phyloP scores from a whole-genome alignment of 2,888 invertebrate genomes.

The Ormyrus thymus region DNA sequence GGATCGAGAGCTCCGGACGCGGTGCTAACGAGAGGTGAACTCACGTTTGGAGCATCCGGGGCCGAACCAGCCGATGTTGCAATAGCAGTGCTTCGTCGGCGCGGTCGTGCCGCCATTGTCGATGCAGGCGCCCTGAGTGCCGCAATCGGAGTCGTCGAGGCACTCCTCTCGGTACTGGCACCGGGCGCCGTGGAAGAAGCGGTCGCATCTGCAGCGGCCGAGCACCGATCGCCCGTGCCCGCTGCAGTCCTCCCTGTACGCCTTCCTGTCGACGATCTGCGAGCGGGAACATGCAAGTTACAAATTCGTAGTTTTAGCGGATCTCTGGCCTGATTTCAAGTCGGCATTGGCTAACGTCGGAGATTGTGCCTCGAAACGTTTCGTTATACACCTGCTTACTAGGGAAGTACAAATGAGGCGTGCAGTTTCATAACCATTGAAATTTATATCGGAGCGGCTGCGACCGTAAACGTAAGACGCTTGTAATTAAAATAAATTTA shows the following conservation, averaged over 20 bases:
- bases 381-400: neutral
- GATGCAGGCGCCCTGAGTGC: constrained; percentile 89
- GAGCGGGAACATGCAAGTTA: neutral
- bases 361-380: no score
- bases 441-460: neutral
- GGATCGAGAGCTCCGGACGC: neutral
- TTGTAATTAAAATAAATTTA: neutral
- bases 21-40: constrained; percentile 63
- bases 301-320: neutral
- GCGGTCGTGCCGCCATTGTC: constrained; percentile 87
- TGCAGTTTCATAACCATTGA: neutral
- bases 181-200: constrained; percentile 86
- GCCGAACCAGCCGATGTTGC: constrained; percentile 92
- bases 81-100: constrained; percentile 91
- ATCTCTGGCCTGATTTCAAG: no score
- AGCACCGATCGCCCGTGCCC: constrained; percentile 88
- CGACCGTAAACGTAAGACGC: neutral
- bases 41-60: constrained; percentile 88
- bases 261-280: constrained; percentile 78
- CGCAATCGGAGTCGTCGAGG: constrained; percentile 88
- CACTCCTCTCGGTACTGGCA: constrained; percentile 96
- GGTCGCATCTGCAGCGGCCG: constrained; percentile 87
- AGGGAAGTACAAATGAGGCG: neutral
- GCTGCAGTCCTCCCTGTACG: constrained; percentile 89
- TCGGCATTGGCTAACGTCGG: no score